Base-by-base conservation (phyloP, 2,113 vertebrate species). In the Myxocyprinus asiaticus region DNA sequence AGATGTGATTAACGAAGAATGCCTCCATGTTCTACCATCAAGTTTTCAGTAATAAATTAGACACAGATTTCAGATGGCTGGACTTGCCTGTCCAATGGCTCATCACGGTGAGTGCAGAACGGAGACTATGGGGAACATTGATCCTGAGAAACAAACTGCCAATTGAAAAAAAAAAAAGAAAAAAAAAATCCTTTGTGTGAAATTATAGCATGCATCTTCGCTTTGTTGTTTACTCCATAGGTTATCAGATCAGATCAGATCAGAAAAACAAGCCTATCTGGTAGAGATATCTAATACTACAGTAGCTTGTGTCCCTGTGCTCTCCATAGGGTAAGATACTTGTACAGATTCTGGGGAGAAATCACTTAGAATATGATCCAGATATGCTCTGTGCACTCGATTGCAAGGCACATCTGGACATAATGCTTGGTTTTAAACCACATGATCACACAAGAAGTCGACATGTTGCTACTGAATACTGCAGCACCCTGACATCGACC, bases 1-100 rank as follows among this genome's bases (percentile, higher is more conserved):
- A 92, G 90, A 92, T 90, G 90, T 91, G 91, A 92, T 92, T 92
- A 92, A 92, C 90, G 85, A 77, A 82, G 89, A 93, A 93, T 90
- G 88, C 90, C 87, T 91, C 90, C 81, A 88, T 92, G 91, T 89
- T 89, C 83, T 88, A 78, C 81, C 82, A 85, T 87, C 83, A 87
- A 85, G 85, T 87, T 90, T 83, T 87, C 83, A 81, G 80, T 89
- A 91, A 91, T 92, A 92, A 94, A 93, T 92, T 86, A 91, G 88
- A 86, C 89, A 87, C 89, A 86, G 85, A 90, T 89, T 88, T 86
- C 83, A 89, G 90, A 90, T 87, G 85, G 82, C 82, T 88, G 80
- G 86, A 88, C 86, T 89, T 81, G 83, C 86, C 85, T 88, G 86
- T 82, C 79, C 82, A 88, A 69, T 85, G 81, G 83, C 76, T 85